These are phyloP conservation scores for Hypselothyrea guttata DNA, from an alignment of 2,888 invertebrate species.

Conservation along the genomic window DNA sequence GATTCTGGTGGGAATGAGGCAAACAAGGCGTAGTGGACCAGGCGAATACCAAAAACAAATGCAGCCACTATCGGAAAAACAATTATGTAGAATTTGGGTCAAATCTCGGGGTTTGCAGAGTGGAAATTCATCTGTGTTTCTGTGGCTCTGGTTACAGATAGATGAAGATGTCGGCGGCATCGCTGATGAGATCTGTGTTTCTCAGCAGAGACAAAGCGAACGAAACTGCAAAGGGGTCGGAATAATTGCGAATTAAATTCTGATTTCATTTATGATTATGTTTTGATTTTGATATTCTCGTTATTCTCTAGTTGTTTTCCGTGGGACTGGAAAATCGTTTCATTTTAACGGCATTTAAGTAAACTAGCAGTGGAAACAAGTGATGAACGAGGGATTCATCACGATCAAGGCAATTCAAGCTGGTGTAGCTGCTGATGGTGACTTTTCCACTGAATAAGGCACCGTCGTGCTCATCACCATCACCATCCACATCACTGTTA, in stretches of 20 bases:
- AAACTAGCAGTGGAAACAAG: conserved; percentile 23
- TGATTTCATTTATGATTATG: conserved; percentile 53
- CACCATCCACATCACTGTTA: conserved; percentile 24
- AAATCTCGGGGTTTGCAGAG: conserved; percentile 48
- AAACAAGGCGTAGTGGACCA: conserved; percentile 30
- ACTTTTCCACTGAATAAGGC: conserved; percentile 50
- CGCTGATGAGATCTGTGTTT: conserved; percentile 56
- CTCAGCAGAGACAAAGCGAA: conserved; percentile 46
- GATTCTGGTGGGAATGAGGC: conserved; percentile 38
- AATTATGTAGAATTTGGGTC: conserved; percentile 71
- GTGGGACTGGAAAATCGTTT: conserved; percentile 43
- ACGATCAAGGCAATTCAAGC: conserved; percentile 36
- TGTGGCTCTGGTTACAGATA: conserved; percentile 12
- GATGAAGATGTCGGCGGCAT: conserved; percentile 10
- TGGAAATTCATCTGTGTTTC: conserved; percentile 38
- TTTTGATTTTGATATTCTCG: conserved; percentile 37
- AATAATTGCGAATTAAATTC: conserved; percentile 60
- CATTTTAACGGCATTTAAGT: conserved; percentile 55
- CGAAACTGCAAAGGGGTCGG: conserved; percentile 36
- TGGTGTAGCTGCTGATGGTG: no score
- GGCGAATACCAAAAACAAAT: conserved; percentile 19
- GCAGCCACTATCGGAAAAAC: conserved; percentile 46
- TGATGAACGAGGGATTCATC: conserved; percentile 57
- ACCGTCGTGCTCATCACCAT: conserved; percentile 63
- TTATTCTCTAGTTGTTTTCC: conserved; percentile 10